Conservation (phyloP, 2,797 vertebrate species). For the Argentina silus region DNA sequence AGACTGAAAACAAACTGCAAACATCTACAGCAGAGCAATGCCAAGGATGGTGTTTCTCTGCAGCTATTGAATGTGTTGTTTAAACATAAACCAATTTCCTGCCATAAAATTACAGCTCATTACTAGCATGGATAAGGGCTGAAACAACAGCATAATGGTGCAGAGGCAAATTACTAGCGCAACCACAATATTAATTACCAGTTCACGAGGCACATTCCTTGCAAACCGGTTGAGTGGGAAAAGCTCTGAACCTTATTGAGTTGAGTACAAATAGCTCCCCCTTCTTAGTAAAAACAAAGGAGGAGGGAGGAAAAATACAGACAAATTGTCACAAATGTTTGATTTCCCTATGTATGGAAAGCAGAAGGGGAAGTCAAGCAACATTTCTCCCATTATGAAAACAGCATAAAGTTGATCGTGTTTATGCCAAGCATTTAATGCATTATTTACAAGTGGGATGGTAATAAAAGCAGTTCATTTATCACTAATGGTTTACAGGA, state of each 20-base stretch:
- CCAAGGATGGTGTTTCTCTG: conserved; percentile 40
- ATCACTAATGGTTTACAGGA: conserved; percentile 92
- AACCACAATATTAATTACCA: conserved; percentile 77
- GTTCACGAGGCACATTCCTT: conserved; percentile 70
- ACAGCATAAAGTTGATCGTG: conserved; percentile 51
- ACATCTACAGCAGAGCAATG: conserved; percentile 55
- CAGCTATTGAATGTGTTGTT: conserved; percentile 66
- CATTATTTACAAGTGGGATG: conserved; percentile 97
- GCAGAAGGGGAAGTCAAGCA: conserved; percentile 62
- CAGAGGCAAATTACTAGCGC: conserved; percentile 73
- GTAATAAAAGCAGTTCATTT: conserved; percentile 99
- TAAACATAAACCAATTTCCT: conserved; percentile 76
- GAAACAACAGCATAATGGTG: conserved; percentile 71
- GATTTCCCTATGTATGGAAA: neutral
- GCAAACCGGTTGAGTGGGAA: conserved; percentile 61
- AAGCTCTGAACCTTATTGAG: conserved; percentile 68
- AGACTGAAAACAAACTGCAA: conserved; percentile 30
- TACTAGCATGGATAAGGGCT: conserved; percentile 65
- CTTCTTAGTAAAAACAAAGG: conserved; percentile 64
- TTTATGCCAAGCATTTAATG: conserved; percentile 89
- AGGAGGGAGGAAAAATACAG: neutral
- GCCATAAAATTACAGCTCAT: conserved; percentile 76
- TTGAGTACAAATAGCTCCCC: conserved; percentile 75
- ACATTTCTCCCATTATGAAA: conserved; percentile 79
- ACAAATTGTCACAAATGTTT: neutral